Conservation (phyloP, 1,140 invertebrate species). For the Neodiprion lecontei region DNA sequence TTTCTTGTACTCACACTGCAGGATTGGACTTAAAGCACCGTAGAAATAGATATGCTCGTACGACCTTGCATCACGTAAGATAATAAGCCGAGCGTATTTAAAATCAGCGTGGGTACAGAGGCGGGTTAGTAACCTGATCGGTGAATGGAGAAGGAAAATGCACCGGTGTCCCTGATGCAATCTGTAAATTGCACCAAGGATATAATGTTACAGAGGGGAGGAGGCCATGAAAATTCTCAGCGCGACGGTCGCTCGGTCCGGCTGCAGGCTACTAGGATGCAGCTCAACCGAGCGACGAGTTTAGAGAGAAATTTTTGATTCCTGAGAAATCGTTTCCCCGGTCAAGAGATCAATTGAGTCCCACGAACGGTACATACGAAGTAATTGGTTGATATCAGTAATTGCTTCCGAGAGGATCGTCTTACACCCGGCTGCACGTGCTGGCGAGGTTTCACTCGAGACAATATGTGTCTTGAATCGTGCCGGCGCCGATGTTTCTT, state of each 20-base stretch:
- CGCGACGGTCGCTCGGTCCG: background rate
- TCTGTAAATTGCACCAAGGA: constrained; percentile 5
- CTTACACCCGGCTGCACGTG: constrained; percentile 15
- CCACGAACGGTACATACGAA: constrained; percentile 7
- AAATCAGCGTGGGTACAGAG: background rate
- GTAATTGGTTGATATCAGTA: constrained; percentile 24
- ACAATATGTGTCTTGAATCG: constrained; percentile 14
- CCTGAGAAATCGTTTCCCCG: background rate
- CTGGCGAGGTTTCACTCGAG: constrained; percentile 27
- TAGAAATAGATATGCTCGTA: background rate
- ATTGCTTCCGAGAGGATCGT: constrained; percentile 30
- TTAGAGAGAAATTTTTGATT: too few species aligned
- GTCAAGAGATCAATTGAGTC: constrained; percentile 7
- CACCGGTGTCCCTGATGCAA: background rate
- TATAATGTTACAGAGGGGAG: background rate
- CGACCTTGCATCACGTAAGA: background rate
- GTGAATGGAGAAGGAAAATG: constrained; percentile 2
- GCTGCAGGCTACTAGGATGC: too few species aligned
- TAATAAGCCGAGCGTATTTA: background rate
- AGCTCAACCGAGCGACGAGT: too few species aligned
- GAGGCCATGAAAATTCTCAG: constrained; percentile 5
- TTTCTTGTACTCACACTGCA: too few species aligned
- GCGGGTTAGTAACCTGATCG: constrained; percentile 4
- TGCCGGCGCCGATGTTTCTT: background rate
- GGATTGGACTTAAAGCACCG: too few species aligned